These are phyloP conservation scores for Cryptophagus acutangulus DNA, from an alignment of 2,888 invertebrate species.

Conservation along the genomic window DNA sequence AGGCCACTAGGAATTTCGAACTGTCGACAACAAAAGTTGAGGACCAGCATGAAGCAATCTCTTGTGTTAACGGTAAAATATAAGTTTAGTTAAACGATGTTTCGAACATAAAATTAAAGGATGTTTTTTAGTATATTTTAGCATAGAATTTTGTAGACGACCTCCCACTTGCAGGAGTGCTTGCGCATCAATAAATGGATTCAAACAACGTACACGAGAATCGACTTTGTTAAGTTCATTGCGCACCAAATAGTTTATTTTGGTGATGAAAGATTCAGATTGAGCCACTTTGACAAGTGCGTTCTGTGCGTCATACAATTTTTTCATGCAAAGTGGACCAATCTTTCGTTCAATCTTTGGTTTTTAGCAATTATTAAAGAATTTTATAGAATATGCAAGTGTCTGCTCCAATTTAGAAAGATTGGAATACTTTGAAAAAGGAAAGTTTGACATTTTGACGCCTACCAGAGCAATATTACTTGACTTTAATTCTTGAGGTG, in stretches of 20 bases:
- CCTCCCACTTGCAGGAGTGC: constrained; percentile 14
- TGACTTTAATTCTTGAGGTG: neutral
- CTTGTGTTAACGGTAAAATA: constrained; percentile 11
- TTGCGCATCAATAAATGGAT: constrained; percentile 15
- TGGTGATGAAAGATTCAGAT: neutral
- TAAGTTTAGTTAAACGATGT: constrained; percentile 11
- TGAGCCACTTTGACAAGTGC: neutral
- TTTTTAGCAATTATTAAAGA: too few species aligned
- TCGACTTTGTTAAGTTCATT: too few species aligned
- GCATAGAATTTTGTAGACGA: constrained; percentile 12
- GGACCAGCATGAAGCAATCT: constrained; percentile 16
- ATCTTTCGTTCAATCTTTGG: too few species aligned
- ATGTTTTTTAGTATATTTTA: too few species aligned
- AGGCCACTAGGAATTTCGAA: constrained; percentile 18
- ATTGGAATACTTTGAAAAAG: too few species aligned
- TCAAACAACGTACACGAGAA: neutral
- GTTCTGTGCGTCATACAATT: neutral
- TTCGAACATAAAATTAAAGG: constrained; percentile 12
- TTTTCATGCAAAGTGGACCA: neutral
- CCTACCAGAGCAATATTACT: too few species aligned
- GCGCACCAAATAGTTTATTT: neutral
- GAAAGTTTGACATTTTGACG: too few species aligned
- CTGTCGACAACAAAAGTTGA: constrained; percentile 11
- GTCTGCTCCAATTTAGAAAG: too few species aligned
- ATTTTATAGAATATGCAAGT: too few species aligned